Evolutionary conservation across 2,113 vertebrate species (phyloP), one percentile per base, ranked within the genome.

Genomic region (Nerophis ophidion): DNA sequence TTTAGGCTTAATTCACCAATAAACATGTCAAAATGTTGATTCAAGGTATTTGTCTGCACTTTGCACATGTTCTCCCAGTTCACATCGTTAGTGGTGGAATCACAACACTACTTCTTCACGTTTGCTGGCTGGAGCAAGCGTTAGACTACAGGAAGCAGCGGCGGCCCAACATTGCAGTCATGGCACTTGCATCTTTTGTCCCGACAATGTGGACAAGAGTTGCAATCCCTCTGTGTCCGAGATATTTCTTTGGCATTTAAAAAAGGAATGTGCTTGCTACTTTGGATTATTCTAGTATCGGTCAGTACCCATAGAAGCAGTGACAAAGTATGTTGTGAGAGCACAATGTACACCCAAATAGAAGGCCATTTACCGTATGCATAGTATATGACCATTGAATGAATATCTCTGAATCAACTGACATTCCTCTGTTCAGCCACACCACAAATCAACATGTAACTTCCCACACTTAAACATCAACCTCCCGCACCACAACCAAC

Each of bases 101-200:
- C 75, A 68, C 84, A 82, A 87, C 49, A 69, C 81, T 86, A 83
- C 77, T 80, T 81, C 49, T 67, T 77, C 80, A 90, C 86, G 82
- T 86, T 90, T 90, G 87, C 87, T 69, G 56, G 10, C 58, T 78
- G 61, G 54, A 86, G 86, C 88, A 91, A 91, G 87, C 83, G 89
- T 87, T 87, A 60, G 87, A 90, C 89, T 89, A 91, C 89, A 91
- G 87, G 76, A 89, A 87, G 83, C 68, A 69, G 66, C 70, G 52
- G 56, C 67, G 74, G 57, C 65, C 70, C 57, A 59, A 65, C 45
- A 68, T 70, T 55, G 58, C 48, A 68, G 60, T 45, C 61, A 17
- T 17, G 60, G 48, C 71, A 57, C 61, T 68, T 42, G 50, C 44
- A 47, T 14, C 57, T 47, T 35, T 59, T 59, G 44, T 48, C 61